phyloP scores from a whole-genome alignment of 1,140 invertebrate genomes.

The Drosophila tristis region DNA sequence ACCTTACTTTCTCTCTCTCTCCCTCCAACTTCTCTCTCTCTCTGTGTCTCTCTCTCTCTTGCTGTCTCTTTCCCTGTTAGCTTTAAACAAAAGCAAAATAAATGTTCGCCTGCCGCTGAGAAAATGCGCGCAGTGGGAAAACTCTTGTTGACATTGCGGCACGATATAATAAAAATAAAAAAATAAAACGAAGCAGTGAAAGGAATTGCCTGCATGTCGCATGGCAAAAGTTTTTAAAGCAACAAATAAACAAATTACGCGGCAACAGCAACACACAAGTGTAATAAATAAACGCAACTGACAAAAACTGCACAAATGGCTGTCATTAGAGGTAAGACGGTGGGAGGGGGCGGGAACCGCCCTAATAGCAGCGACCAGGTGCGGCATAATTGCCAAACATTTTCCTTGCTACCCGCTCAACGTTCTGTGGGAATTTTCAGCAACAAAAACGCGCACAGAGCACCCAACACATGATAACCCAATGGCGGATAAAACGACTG shows the following conservation, averaged over 20 bases:
- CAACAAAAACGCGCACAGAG: constrained; percentile 39
- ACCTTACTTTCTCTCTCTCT: neutral
- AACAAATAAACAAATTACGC: constrained; percentile 75
- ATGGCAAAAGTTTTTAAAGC: constrained; percentile 54
- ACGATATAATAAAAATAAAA: constrained; percentile 11
- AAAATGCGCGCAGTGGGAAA: neutral
- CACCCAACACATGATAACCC: neutral
- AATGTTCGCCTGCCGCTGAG: constrained; percentile 19
- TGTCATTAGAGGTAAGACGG: constrained; percentile 68
- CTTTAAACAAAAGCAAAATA: constrained; percentile 57
- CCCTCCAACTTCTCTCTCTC: neutral
- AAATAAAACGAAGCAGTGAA: neutral
- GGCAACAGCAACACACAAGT: constrained; percentile 50
- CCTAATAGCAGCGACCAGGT: constrained; percentile 62
- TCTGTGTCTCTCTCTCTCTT: neutral
- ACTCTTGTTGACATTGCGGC: constrained; percentile 29
- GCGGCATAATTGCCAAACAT: constrained; percentile 76
- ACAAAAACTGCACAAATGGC: constrained; percentile 80
- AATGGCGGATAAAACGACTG: no score
- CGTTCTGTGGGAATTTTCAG: constrained; percentile 29
- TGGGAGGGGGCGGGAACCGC: constrained; percentile 27
- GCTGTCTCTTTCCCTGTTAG: neutral
- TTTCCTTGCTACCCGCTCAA: constrained; percentile 43
- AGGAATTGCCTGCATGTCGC: constrained; percentile 25
- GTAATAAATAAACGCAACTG: constrained; percentile 76